Conservation (phyloP, 2,113 vertebrate genomes). For the Gymnogyps californianus region DNA sequence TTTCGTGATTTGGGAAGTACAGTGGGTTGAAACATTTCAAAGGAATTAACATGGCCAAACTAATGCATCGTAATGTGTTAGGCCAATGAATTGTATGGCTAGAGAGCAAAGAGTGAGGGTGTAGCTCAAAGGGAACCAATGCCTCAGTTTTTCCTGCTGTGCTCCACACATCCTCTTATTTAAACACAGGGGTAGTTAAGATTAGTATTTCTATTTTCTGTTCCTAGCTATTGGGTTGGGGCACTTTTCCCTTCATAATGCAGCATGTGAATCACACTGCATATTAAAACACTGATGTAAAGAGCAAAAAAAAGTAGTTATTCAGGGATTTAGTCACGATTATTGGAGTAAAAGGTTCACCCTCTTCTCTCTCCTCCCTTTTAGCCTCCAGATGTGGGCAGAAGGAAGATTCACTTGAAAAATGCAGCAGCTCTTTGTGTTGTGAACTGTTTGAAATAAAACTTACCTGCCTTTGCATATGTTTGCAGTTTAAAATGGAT, state of each 20-base stretch:
- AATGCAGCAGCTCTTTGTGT: background rate
- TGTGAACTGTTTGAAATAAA: background rate
- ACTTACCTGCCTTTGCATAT: background rate
- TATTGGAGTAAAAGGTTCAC: background rate
- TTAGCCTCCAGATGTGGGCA: background rate
- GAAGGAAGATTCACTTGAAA: background rate
- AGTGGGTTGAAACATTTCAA: background rate
- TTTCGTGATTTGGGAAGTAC: background rate
- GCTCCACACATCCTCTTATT: background rate
- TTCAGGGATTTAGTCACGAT: background rate
- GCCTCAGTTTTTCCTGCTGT: background rate
- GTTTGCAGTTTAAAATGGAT: slow-evolving; percentile 20
- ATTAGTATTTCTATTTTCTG: background rate
- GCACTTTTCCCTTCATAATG: background rate
- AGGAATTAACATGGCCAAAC: background rate
- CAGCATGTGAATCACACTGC: background rate
- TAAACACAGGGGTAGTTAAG: background rate
- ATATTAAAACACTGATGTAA: background rate
- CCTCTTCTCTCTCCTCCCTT: background rate
- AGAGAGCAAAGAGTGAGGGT: background rate
- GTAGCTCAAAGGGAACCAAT: background rate
- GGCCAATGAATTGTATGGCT: fast-evolving
- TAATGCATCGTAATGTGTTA: background rate
- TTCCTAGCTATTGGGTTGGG: background rate
- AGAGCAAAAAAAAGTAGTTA: background rate